These are phyloP conservation scores for Calephelis perditalis DNA, from an alignment of 2,888 invertebrate genomes.

Conservation along the genomic window DNA sequence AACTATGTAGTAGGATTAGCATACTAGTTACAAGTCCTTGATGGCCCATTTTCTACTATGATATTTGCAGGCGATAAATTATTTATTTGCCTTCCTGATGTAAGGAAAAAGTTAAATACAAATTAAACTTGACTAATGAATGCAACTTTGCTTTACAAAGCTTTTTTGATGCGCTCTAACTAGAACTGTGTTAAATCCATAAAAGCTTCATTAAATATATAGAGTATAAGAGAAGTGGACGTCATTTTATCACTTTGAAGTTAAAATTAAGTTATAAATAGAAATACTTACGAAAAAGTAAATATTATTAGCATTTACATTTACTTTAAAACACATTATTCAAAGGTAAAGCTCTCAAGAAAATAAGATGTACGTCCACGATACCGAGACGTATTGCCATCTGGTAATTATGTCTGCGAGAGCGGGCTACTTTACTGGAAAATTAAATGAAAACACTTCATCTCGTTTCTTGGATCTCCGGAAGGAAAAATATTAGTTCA, in stretches of 20 bases:
- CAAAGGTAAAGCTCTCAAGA: constrained; percentile 9
- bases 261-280: not conserved
- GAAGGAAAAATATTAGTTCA: constrained; percentile 33
- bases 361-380: constrained; percentile 2
- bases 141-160: too few relatives aligned
- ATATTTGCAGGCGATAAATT: too few relatives aligned
- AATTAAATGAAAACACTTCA: constrained; percentile 69
- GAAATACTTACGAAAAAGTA: not conserved
- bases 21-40: too few relatives aligned
- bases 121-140: too few relatives aligned
- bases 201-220: too few relatives aligned
- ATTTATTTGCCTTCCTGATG: too few relatives aligned
- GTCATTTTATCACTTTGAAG: not conserved
- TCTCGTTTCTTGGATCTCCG: constrained; percentile 37
- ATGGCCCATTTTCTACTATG: too few relatives aligned
- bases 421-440: constrained; percentile 58
- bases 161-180: too few relatives aligned
- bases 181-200: too few relatives aligned
- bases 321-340: not conserved
- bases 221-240: too few relatives aligned
- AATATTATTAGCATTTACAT: constrained; percentile 4
- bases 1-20: too few relatives aligned
- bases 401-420: constrained; percentile 62
- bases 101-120: too few relatives aligned
- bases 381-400: constrained; percentile 25